Evolutionary conservation across 2,113 vertebrate species (phyloP).

Genomic region (Smithornis capensis): DNA sequence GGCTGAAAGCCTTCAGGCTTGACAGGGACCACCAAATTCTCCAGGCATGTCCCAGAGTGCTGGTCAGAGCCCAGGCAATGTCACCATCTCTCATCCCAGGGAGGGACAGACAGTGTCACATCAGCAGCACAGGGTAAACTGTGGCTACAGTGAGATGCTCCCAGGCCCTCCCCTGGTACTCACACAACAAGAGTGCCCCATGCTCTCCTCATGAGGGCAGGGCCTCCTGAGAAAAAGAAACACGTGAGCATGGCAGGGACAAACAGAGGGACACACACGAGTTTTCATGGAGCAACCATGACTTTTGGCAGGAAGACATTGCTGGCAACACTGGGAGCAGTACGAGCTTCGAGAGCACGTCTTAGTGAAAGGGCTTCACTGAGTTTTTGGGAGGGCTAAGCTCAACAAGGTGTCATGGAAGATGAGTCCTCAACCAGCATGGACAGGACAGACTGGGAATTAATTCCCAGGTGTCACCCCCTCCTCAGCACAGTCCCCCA

Average conservation of each 20-base stretch:
- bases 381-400: background rate
- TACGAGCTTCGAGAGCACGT: fast-evolving
- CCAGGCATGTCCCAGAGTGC: background rate
- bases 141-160: background rate
- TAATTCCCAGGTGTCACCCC: background rate
- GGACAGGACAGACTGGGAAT: background rate
- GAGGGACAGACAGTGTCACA: background rate
- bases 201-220: background rate
- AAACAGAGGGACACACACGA: background rate
- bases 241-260: background rate
- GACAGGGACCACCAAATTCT: background rate
- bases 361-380: background rate
- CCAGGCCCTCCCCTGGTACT: background rate
- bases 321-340: background rate
- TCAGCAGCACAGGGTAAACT: background rate
- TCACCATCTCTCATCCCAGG: background rate
- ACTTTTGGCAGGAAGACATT: background rate
- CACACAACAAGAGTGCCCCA: background rate
- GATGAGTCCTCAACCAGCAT: background rate
- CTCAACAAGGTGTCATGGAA: background rate
- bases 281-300: background rate
- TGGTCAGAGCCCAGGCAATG: background rate
- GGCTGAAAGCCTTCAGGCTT: background rate
- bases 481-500: background rate
- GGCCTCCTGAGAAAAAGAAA: background rate